phyloP scores from a whole-genome alignment of 2,113 vertebrate genomes.

The Vimba vimba region DNA sequence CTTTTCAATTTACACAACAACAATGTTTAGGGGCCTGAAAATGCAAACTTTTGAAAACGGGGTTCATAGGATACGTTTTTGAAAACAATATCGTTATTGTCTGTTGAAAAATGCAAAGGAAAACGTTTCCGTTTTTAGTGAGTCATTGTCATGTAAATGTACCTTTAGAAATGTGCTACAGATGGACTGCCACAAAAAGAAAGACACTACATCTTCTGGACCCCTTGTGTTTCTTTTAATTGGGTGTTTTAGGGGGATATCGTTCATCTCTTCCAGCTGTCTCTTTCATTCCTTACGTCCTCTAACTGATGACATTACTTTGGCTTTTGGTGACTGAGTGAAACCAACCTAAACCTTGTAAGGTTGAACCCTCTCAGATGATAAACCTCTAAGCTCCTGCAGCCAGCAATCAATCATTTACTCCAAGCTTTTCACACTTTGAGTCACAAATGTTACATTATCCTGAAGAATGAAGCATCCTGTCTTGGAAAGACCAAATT shows the following conservation, averaged over 20 bases:
- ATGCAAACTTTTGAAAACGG: no score
- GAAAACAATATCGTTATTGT: no score
- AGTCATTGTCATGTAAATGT: no score
- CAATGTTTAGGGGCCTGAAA: no score
- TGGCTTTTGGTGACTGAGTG: slow-evolving; percentile 19
- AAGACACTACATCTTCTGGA: neutral
- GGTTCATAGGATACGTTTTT: no score
- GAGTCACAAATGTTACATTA: slow-evolving; percentile 2
- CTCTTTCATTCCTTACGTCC: neutral
- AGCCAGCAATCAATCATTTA: slow-evolving; percentile 3
- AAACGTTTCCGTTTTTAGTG: no score
- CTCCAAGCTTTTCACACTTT: neutral
- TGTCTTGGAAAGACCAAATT: slow-evolving; percentile 24
- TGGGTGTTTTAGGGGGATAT: slow-evolving; percentile 3
- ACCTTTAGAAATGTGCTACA: neutral
- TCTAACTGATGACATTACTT: slow-evolving; percentile 10
- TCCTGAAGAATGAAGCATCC: neutral
- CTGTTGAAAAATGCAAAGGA: no score
- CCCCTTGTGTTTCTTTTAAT: slow-evolving; percentile 34
- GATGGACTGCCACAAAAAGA: neutral
- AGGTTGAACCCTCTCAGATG: neutral
- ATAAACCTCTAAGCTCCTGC: neutral
- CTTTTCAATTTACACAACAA: no score
- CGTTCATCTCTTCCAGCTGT: slow-evolving; percentile 5
- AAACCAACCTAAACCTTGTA: slow-evolving; percentile 13